Evolutionary conservation across 2,888 invertebrate species (phyloP), one percentile per base, ranked within the genome.

Genomic region (Cosmopolites sordidus): DNA sequence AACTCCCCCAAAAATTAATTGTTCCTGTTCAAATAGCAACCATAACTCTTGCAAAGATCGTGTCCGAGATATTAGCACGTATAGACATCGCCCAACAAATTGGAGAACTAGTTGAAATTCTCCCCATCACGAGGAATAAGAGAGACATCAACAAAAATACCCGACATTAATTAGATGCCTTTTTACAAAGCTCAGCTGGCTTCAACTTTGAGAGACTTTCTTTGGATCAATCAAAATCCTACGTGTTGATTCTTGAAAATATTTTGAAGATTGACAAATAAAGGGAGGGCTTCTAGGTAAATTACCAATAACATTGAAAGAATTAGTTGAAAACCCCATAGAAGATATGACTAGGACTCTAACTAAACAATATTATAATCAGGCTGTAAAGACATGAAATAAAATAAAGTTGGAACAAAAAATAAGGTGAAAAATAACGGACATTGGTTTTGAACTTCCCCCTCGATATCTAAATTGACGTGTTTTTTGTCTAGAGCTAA

Each of bases 1-100:
- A 49, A 16, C 4, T 52, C n/a, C 15, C 45, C 6, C 48, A 52
- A 12, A 43, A 38, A 16, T 39, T 58, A 1, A 27, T 56, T 0
- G 46, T 58, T 4, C 58, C 58, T 1, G 43, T 58, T 5, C 58
- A 58, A 43, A 33, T 56, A 33, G 54, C 51, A 14, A 43, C 48
- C 8, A 40, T 46, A 33, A 58, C 58, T 27, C 15, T 54, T 18
- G 42, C 43, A 8, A 56, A 56, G 46, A 53, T 56, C 1, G n/a
- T 58, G 8, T 49, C 47, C 5, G 58, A 58, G 22, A 48, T 48
- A 12, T 18, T 43, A 30, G 39, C 42, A 9, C 30, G 27, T 11
- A 44, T 29, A 42, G 41, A 40, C 14, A 22, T 22, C n/a, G 11
- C 3, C 1, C 38, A 44, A 22, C 18, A 39, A 6, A 15, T 47